Percentiles rank a stretch among this genome's conserved stretches.
These are phyloP conservation scores for Sialis lutaria DNA, from an alignment of 2,888 invertebrate genomes.

Conservation along the genomic window DNA sequence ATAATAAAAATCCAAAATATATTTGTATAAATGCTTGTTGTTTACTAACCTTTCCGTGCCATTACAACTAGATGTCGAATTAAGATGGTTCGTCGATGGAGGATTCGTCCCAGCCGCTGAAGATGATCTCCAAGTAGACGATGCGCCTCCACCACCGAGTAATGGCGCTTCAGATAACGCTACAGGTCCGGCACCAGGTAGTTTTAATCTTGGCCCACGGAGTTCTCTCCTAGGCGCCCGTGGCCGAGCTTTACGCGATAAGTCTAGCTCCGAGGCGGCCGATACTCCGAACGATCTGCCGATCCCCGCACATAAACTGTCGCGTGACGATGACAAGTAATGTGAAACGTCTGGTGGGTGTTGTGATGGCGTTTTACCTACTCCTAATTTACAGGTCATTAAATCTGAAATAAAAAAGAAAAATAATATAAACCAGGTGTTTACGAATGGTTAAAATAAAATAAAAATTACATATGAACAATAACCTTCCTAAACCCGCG, in stretches of 20 bases:
- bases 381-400: constrained; percentile 66
- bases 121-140: constrained; percentile 37
- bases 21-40: background rate
- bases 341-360: constrained; percentile 6
- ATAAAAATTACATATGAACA: no score
- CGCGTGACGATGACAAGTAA: constrained; percentile 53
- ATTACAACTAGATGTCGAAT: constrained; percentile 42
- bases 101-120: constrained; percentile 35
- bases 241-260: constrained; percentile 50
- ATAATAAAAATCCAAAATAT: no score
- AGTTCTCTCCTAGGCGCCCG: constrained; percentile 40
- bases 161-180: constrained; percentile 60
- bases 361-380: constrained; percentile 22
- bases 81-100: constrained; percentile 39
- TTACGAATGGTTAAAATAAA: no score
- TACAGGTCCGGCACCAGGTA: constrained; percentile 40
- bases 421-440: constrained; percentile 1
- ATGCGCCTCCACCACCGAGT: constrained; percentile 24
- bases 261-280: constrained; percentile 59
- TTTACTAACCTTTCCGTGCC: constrained; percentile 43
- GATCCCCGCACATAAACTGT: constrained; percentile 33
- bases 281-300: constrained; percentile 39
- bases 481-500: no score
- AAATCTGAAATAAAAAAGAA: constrained; percentile 34
- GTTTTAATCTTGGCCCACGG: constrained; percentile 23